A percentile compares a stretch with the other conserved stretches of the same genome.
Evolutionary conservation across 1,140 invertebrate genomes (phyloP).

Genomic region (Tetragnatha versicolor): DNA sequence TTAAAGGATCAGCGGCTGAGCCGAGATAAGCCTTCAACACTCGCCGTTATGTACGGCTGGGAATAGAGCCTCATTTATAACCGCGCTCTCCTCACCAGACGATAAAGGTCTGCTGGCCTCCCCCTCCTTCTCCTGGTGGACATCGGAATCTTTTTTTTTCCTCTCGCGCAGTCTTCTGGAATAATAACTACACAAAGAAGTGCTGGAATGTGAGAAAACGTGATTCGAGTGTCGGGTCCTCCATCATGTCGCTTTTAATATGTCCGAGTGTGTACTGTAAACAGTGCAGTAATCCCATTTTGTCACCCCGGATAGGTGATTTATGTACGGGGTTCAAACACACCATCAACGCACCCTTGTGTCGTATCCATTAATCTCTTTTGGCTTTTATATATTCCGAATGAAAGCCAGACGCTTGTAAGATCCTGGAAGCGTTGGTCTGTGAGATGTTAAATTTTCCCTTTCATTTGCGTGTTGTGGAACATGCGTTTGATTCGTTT

Average conservation of each 20-base stretch:
- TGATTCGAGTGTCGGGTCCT: constrained; percentile 15
- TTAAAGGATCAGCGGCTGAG: constrained; percentile 54
- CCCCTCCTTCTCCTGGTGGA: not conserved
- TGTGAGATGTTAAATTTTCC: too few species aligned
- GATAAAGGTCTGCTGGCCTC: constrained; percentile 34
- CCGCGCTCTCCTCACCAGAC: constrained; percentile 38
- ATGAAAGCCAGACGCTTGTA: too few species aligned
- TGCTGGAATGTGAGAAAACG: constrained; percentile 1
- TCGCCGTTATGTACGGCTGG: constrained; percentile 48
- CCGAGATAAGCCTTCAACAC: constrained; percentile 52
- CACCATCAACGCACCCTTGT: too few species aligned
- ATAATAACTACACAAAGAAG: constrained; percentile 26
- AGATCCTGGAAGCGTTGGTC: too few species aligned
- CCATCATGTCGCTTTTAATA: not conserved
- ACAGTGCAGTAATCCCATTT: too few species aligned
- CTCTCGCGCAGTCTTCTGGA: not conserved
- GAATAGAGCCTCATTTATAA: constrained; percentile 54
- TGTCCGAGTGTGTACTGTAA: constrained; percentile 17
- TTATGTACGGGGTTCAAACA: too few species aligned
- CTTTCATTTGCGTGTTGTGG: too few species aligned
- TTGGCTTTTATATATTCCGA: too few species aligned
- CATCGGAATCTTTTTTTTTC: constrained; percentile 15
- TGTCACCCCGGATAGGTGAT: too few species aligned
- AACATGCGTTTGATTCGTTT: too few species aligned
- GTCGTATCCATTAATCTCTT: constrained; percentile 17